phyloP scores from a whole-genome alignment of 1,140 invertebrate species.

The Sipha flava region DNA sequence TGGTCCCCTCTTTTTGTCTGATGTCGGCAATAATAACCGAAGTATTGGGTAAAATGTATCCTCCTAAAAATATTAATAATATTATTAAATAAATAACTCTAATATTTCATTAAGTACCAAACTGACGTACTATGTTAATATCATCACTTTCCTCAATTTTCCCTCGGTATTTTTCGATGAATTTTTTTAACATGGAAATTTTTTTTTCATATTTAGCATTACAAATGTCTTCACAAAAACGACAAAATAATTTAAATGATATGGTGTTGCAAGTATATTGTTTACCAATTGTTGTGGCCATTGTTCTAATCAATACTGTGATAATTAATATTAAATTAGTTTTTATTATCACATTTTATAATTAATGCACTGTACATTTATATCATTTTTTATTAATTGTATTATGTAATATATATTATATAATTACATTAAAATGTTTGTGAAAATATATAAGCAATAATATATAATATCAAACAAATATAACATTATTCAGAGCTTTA shows the following conservation, averaged over 20 bases:
- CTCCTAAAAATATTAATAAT: conserved; percentile 39
- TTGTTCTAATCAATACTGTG: background rate
- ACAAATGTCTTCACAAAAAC: conserved; percentile 49
- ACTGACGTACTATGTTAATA: background rate
- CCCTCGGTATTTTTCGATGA: conserved; percentile 48
- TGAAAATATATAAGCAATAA: too few species aligned
- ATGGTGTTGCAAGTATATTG: conserved; percentile 42
- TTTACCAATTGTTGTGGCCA: background rate
- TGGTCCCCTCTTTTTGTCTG: conserved; percentile 55
- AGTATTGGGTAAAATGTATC: conserved; percentile 60
- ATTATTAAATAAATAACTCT: background rate
- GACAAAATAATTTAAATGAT: conserved; percentile 46
- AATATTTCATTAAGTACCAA: background rate
- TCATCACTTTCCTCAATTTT: background rate
- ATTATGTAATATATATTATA: background rate
- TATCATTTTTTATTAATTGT: background rate
- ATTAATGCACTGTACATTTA: too few species aligned
- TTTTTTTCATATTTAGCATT: conserved; percentile 45
- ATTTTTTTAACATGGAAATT: conserved; percentile 47
- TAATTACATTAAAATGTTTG: background rate
- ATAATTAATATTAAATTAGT: background rate
- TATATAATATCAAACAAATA: too few species aligned
- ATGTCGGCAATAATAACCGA: conserved; percentile 59
- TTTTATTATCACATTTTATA: background rate
- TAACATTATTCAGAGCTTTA: too few species aligned